These are phyloP conservation scores for Bos javanicus DNA, from an alignment of 2,113 vertebrate species.

Conservation along the genomic window DNA sequence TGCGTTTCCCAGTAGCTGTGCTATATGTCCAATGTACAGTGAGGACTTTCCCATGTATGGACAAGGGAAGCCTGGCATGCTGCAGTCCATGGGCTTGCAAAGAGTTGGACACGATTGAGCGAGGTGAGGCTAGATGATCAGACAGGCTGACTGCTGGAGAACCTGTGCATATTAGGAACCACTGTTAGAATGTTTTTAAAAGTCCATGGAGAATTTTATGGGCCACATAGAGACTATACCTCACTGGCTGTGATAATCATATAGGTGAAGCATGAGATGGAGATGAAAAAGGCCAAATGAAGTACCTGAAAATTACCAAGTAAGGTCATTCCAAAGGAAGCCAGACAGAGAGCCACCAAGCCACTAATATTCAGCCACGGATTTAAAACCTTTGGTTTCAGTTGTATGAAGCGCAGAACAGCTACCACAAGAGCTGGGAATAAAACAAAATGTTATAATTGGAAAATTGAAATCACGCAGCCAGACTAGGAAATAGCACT, in stretches of 20 bases:
- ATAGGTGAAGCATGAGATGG: neutral
- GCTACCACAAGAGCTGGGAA: constrained; percentile 87
- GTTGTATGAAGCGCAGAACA: constrained; percentile 91
- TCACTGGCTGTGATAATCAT: neutral
- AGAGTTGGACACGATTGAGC: neutral
- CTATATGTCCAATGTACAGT: too few relatives aligned
- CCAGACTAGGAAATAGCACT: neutral
- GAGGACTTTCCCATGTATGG: rapidly evolving
- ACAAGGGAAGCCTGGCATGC: neutral
- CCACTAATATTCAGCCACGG: constrained; percentile 88
- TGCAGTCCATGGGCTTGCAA: neutral
- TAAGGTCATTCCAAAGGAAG: constrained; percentile 93
- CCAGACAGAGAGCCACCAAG: constrained; percentile 82
- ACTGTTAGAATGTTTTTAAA: neutral
- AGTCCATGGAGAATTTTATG: neutral
- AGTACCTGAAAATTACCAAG: constrained; percentile 95
- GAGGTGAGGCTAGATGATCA: neutral
- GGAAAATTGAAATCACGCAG: neutral
- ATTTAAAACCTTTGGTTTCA: constrained; percentile 86
- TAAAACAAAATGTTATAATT: constrained; percentile 53
- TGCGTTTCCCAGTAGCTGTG: rapidly evolving
- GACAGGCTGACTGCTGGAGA: neutral
- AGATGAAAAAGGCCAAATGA: constrained; percentile 28
- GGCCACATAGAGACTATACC: neutral
- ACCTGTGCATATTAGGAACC: neutral